Base-by-base conservation (phyloP, 2,797 vertebrate species). In the Sternarchorhynchus goeldii region DNA sequence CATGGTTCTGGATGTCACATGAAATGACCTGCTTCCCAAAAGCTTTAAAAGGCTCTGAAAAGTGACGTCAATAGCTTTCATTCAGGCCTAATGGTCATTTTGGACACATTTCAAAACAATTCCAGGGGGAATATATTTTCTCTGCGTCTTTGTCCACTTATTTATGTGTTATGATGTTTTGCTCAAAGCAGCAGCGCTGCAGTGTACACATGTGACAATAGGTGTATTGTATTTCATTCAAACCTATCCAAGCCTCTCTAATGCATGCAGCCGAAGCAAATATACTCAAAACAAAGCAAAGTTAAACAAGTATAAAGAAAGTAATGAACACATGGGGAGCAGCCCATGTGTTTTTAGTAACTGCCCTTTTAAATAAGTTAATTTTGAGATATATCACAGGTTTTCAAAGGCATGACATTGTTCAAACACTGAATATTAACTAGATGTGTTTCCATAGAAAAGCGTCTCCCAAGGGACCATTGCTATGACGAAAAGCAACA, bases 231-330 rank as follows among this genome's bases (percentile, higher is more conserved):
- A 56, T 60, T 31, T 62, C 71, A 69, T 77, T 77, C 66, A 56
- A 21, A 69, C 45, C 65, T 58, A 55, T 39, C 6, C 10, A 39
- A 66, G 64, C 36, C 72, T 71, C 55, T 45, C 60, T 32, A 59
- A 77, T 76, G 57, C 75, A 83, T 74, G 65, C 45, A 55, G 63
- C 60, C 74, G 20, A 70, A 81, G 80, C 45, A 17, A 65, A 73
- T 31, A 68, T 16, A 60, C 71, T 66, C 57, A 63, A 78, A 72
- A 78, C 53, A 55, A 79, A 55, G 58, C 60, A 50, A 64, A 21
- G 29, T n/a, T 25, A 25, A 25, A 25, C 25, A 25, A 25, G 25
- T 25, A 25, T 25, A 25, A 25, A 25, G 25, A 25, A 25, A 25
- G 25, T 25, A 25, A 25, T 25, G 16, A 60, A 73, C 53, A 50